Percentiles rank a stretch among this genome's conserved stretches.
Evolutionary conservation across 2,113 vertebrate genomes (phyloP).

Genomic region (Dunckerocampus dactyliophorus): DNA sequence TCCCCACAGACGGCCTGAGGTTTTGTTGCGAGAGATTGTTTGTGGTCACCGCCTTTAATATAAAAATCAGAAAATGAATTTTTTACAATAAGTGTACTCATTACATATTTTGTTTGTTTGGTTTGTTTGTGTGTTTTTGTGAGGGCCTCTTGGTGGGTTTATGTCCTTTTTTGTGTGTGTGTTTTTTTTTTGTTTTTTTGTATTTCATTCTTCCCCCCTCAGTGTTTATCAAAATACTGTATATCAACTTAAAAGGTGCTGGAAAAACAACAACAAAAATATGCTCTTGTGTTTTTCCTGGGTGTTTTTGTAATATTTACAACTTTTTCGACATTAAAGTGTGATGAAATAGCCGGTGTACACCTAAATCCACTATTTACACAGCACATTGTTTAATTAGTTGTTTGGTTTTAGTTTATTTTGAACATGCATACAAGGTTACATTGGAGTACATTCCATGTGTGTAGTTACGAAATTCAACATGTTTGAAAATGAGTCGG

Average conservation of each 20-base stretch:
- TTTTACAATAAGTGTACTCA: not conserved
- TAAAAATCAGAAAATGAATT: constrained; percentile 5
- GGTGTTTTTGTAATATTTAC: not conserved
- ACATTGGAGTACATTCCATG: no score
- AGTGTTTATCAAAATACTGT: constrained; percentile 11
- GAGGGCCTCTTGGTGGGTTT: constrained; percentile 2
- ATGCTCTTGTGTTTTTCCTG: not conserved
- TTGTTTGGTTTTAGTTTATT: no score
- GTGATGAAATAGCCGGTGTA: not conserved
- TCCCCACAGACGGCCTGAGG: not conserved
- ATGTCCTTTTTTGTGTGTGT: not conserved
- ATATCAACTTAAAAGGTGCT: not conserved
- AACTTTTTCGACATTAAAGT: not conserved
- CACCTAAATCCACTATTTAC: not conserved
- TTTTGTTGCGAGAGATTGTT: not conserved
- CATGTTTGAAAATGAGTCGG: no score
- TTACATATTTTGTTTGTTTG: constrained; percentile 6
- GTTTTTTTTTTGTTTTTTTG: not conserved
- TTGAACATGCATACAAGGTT: no score
- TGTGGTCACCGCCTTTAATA: not conserved
- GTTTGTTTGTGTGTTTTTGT: constrained; percentile 1
- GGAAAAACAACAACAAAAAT: constrained; percentile 2
- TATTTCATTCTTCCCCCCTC: not conserved
- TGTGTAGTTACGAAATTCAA: no score
- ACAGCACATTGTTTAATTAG: no score